A percentile compares a stretch with the other conserved stretches of the same genome.
Conservation (phyloP, 2,888 invertebrate species). For the Chloroclystis v-ata region DNA sequence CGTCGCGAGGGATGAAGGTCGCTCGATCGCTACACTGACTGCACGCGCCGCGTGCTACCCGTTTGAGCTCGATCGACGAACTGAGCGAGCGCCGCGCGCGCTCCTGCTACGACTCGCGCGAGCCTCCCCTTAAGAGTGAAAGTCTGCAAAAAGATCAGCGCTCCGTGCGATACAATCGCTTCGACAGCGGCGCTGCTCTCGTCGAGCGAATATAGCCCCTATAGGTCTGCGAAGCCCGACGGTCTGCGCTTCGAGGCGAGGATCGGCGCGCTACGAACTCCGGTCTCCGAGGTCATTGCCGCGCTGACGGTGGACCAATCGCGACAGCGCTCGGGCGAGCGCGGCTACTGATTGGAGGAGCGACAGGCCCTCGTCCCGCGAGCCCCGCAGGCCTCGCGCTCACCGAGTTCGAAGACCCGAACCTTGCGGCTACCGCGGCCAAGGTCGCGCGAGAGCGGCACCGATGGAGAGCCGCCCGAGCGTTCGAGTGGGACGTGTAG, state of each 20-base stretch:
- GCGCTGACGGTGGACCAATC: conserved; percentile 77
- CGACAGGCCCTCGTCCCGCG: conserved; percentile 59
- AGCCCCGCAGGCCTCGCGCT: conserved; percentile 49
- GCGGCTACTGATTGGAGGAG: conserved; percentile 69
- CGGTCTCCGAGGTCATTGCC: conserved; percentile 91
- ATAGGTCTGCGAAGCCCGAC: conserved; percentile 71
- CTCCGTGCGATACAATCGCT: conserved; percentile 74
- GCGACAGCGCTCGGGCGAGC: conserved; percentile 67
- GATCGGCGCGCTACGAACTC: conserved; percentile 88
- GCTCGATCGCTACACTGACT: conserved; percentile 47
- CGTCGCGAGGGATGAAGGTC: conserved; percentile 73
- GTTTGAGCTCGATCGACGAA: conserved; percentile 79
- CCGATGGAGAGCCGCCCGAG: conserved; percentile 57
- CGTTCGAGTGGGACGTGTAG: conserved; percentile 64
- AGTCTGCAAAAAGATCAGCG: conserved; percentile 78
- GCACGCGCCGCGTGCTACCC: conserved; percentile 71
- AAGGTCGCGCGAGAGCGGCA: conserved; percentile 80
- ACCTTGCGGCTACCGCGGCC: conserved; percentile 92
- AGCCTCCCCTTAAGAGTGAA: conserved; percentile 76
- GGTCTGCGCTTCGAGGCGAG: conserved; percentile 75
- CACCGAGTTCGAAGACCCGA: conserved; percentile 85
- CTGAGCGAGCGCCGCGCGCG: conserved; percentile 71
- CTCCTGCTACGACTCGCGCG: conserved; percentile 61
- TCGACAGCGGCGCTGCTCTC: conserved; percentile 49
- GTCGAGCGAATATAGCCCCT: conserved; percentile 73